Evolutionary conservation across 2,888 invertebrate genomes (phyloP).

Genomic region (Parnassius apollo): DNA sequence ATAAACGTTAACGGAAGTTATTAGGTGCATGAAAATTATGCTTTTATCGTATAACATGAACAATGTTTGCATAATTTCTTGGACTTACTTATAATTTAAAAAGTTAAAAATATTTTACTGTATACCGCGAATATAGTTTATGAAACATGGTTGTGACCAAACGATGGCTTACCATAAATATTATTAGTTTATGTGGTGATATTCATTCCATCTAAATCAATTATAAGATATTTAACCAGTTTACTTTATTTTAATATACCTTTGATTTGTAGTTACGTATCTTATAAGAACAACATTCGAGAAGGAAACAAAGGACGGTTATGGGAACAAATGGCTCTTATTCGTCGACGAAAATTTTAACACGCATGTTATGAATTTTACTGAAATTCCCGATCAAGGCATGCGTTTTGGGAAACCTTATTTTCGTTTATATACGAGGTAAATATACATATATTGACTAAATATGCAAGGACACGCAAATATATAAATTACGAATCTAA

Average conservation of each 20-base stretch:
- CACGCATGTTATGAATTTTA: constrained; percentile 60
- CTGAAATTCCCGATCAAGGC: constrained; percentile 49
- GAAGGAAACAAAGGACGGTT: constrained; percentile 49
- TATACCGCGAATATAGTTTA: not conserved
- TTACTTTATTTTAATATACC: not conserved
- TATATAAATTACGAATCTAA: no score
- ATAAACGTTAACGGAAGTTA: constrained; percentile 30
- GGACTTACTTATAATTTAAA: constrained; percentile 6
- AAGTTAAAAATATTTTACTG: not conserved
- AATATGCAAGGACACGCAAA: no score
- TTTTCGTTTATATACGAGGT: constrained; percentile 74
- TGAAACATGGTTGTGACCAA: constrained; percentile 4
- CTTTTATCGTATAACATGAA: constrained; percentile 16
- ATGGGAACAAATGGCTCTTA: constrained; percentile 71
- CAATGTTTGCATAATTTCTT: constrained; percentile 23
- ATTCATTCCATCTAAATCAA: not conserved
- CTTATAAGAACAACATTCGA: constrained; percentile 29
- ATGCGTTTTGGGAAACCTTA: constrained; percentile 60
- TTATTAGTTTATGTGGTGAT: constrained; percentile 13
- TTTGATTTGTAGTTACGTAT: constrained; percentile 8
- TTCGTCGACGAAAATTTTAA: constrained; percentile 68
- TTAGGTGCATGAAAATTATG: constrained; percentile 26
- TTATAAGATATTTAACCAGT: not conserved
- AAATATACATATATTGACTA: constrained; percentile 20
- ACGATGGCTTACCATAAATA: not conserved